Evolutionary conservation across 2,888 invertebrate species (phyloP), one percentile per base, ranked within the genome.

Genomic region (Nemotelus pantherinus): DNA sequence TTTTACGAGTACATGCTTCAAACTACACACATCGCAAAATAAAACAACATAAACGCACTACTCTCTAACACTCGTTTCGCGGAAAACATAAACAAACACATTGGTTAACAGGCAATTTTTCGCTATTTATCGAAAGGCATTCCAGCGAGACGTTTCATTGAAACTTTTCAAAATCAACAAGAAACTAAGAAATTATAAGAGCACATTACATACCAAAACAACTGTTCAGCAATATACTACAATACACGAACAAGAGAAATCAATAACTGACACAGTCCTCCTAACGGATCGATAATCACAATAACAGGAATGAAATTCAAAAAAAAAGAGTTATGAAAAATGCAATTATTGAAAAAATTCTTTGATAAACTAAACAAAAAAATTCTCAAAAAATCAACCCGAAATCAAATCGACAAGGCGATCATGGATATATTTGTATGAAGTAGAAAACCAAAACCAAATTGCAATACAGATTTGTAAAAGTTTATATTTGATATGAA

Each of bases 391-490:
- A 25, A 25, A 25, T 25, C 25, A 65, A 65, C 25, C 4, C 7
- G 25, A 65, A 47, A 65, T 39, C 25, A 47, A 65, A 39, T 47
- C 48, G 47, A 39, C 44, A 43, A 55, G 9, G 55, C 50, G 25
- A 55, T 10, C 3, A 4, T 9, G 43, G 25, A 41, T 9, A 65
- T 10, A 45, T 44, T 45, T 65, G 45, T 65, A 45, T 65, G 50
- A 58, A 25, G 7, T 68, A 70, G 41, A 70, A 53, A 39, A 60
- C 25, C 43, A 48, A 48, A 2, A 39, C n/a, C 25, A 39, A 58
- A 72, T 48, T 60, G 58, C 58, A 45, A 72, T n/a, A 72, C 45
- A 72, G 60, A 74, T 74, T 74, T 74, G 48, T 60, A 72, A 72
- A 45, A 60, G 63, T 74, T 74, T 50, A 60, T 74, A 74, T 60